phyloP scores from a whole-genome alignment of 2,113 vertebrate genomes.

The Xenopus tropicalis region DNA sequence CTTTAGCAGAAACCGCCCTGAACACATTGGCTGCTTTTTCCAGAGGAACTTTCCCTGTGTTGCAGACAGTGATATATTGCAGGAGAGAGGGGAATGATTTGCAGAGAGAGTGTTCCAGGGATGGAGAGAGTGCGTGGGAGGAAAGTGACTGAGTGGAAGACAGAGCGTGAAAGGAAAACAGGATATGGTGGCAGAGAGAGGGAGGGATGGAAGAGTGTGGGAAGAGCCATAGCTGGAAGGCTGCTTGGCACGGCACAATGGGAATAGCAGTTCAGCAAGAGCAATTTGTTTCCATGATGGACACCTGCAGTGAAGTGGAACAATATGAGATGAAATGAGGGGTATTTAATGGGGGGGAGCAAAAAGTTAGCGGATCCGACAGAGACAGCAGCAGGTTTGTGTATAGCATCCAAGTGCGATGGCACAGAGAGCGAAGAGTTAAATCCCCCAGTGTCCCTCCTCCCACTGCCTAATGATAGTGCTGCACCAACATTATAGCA shows the following conservation, averaged over 20 bases:
- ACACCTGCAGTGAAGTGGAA: no score
- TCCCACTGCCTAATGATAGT: constrained; percentile 1
- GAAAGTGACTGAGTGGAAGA: not conserved
- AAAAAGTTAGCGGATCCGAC: no score
- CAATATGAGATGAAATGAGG: no score
- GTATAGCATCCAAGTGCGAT: no score
- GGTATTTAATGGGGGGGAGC: no score
- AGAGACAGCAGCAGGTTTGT: no score
- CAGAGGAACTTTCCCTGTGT: no score
- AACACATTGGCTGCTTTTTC: no score
- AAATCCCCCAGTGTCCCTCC: not conserved
- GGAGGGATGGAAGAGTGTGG: not conserved
- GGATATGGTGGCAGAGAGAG: not conserved
- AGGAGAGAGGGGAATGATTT: not conserved
- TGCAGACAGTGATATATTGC: not conserved
- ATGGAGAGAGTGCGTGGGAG: not conserved
- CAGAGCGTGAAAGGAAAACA: not conserved
- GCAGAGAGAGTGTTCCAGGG: not conserved
- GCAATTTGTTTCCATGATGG: no score
- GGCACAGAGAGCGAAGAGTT: not conserved
- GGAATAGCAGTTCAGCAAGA: not conserved
- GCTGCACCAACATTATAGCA: constrained; percentile 26
- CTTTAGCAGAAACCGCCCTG: no score
- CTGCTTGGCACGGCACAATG: not conserved
- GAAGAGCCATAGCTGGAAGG: not conserved